phyloP scores from a whole-genome alignment of 2,797 vertebrate genomes.

The Synanceia verrucosa region DNA sequence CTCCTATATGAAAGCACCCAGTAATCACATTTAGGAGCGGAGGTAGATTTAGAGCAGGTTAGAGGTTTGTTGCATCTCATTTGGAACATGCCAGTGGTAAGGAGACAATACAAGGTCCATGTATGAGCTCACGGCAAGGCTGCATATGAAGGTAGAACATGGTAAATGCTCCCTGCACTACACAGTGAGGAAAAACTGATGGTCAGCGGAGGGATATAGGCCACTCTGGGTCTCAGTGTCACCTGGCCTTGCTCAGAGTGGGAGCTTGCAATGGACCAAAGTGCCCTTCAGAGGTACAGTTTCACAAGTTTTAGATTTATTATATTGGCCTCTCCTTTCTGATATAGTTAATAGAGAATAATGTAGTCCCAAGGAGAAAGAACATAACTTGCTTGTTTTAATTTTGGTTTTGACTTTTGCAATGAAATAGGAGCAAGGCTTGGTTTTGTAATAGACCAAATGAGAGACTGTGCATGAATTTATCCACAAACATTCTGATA shows the following conservation, averaged over 20 bases:
- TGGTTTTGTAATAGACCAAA: constrained; percentile 21
- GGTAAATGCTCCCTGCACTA: constrained; percentile 21
- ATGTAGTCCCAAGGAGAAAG: neutral
- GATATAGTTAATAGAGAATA: neutral
- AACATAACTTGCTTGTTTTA: constrained; percentile 10
- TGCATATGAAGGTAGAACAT: constrained; percentile 24
- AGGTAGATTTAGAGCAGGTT: constrained; percentile 27
- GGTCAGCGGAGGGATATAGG: constrained; percentile 17
- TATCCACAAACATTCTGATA: neutral
- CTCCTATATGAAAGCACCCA: constrained; percentile 35
- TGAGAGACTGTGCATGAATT: neutral
- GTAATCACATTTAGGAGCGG: constrained; percentile 53
- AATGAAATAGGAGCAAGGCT: constrained; percentile 58
- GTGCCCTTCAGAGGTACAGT: constrained; percentile 59
- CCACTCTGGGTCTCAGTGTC: constrained; percentile 10
- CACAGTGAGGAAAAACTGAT: constrained; percentile 32
- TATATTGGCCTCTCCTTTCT: constrained; percentile 2
- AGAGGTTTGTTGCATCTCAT: constrained; percentile 41
- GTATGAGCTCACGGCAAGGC: constrained; percentile 19
- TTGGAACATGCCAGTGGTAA: constrained; percentile 32
- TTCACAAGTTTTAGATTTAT: constrained; percentile 18
- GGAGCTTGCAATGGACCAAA: constrained; percentile 68
- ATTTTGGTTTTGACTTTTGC: constrained; percentile 11
- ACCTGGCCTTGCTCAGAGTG: constrained; percentile 29
- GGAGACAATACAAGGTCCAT: constrained; percentile 18